Base-by-base conservation (phyloP, 1,140 invertebrate species). In the Euglossa dilemma region DNA sequence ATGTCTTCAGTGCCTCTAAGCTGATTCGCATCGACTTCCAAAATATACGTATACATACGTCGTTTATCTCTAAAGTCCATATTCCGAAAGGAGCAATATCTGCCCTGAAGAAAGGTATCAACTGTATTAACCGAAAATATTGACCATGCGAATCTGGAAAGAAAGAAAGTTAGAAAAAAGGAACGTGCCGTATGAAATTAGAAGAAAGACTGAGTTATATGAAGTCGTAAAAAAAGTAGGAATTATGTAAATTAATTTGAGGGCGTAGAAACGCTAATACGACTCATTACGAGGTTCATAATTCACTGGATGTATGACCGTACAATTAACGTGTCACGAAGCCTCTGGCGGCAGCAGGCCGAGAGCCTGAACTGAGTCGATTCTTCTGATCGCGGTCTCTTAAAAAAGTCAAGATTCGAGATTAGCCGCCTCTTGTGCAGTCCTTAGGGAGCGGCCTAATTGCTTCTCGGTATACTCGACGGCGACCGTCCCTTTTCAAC, bases 361-460 rank as follows among this genome's bases (percentile, higher is more conserved):
- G 2, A n/a, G n/a, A 25, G 28, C n/a, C 6, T 36, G 47, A 50
- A 54, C 14, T 54, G 11, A 54, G 47, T 18, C 23, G n/a, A 71
- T 61, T 54, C 78, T 50, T 18, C 50, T n/a, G 79, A 80, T 80
- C 70, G 47, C 4, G 28, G 50, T 23, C 70, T 64, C 59, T 74
- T 52, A 50, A 73, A 73, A 72, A 74, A 74, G 36, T 74, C 59
- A 59, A 80, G 79, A 80, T 80, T 54, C 79, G 28, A 80, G 79
- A 80, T 80, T 80, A 80, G 79, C 59, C 18, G 70, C n/a, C 70
- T 80, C 47, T 63, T 47, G 47, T 47, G 23, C 57, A 73, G 47
- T 63, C 59, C 79, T 80, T 74, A 74, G 59, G 79, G 70, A 80
- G 70, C 70, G 57, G 70, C 50, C 79, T 80, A 80, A 80, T 80